Percentiles rank a stretch among this genome's conserved stretches.
Evolutionary conservation across 2,797 vertebrate species (phyloP).

Genomic region (Paratrypauchen microcephalus): DNA sequence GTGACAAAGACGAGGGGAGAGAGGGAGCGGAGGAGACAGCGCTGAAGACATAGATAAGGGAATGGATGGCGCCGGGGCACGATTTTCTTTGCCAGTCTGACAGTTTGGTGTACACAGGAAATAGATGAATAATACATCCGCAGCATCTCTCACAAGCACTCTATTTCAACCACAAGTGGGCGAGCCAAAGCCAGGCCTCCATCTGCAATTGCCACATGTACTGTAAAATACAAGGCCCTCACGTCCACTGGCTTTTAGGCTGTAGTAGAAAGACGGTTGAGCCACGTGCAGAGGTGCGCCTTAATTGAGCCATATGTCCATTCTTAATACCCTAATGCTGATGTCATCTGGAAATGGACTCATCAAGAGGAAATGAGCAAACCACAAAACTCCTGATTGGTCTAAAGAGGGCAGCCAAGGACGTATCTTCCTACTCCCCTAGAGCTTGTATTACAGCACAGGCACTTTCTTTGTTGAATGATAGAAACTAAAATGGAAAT

Average conservation of each 20-base stretch:
- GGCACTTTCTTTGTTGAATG: constrained; percentile 13
- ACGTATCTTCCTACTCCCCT: constrained; percentile 40
- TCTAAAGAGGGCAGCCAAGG: constrained; percentile 42
- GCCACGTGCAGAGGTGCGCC: constrained; percentile 50
- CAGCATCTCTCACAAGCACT: constrained; percentile 61
- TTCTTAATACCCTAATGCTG: constrained; percentile 47
- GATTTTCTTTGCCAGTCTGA: constrained; percentile 33
- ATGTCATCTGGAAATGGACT: constrained; percentile 57
- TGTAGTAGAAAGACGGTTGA: constrained; percentile 46
- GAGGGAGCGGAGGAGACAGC: constrained; percentile 43
- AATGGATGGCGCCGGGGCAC: constrained; percentile 40
- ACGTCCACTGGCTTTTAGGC: constrained; percentile 62
- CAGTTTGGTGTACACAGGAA: constrained; percentile 30
- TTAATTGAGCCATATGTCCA: constrained; percentile 64
- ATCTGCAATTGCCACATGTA: constrained; percentile 54
- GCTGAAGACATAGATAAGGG: constrained; percentile 49
- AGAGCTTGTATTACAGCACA: constrained; percentile 37
- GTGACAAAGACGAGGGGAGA: constrained; percentile 51
- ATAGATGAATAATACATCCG: constrained; percentile 70
- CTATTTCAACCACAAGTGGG: constrained; percentile 66
- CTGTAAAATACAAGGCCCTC: constrained; percentile 60
- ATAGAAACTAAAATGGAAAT: background rate
- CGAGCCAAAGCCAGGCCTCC: constrained; percentile 50
- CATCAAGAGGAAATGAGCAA: constrained; percentile 67
- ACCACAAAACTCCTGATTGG: constrained; percentile 39